These are phyloP conservation scores for Palythoa grandis DNA, from an alignment of 92 coral and sea anemone genomes.

Conservation along the genomic window DNA sequence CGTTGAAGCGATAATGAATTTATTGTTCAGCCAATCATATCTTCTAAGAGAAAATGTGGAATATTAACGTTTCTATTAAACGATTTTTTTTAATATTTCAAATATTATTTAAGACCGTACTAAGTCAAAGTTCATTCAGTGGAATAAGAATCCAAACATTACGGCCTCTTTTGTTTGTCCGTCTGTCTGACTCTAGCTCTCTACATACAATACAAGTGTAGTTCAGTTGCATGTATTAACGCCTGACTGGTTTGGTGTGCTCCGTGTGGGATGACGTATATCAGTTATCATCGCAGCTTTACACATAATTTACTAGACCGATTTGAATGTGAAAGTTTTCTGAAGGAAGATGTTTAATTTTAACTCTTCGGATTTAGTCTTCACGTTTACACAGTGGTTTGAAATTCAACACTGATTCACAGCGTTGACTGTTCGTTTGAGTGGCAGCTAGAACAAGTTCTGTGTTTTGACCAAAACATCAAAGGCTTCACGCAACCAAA, in stretches of 20 bases:
- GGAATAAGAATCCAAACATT: neutral
- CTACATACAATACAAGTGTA: no score
- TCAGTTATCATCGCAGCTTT: neutral
- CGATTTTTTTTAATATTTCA: no score
- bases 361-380: neutral
- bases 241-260: constrained; percentile 26
- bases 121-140: no score
- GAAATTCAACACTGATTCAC: constrained; percentile 3
- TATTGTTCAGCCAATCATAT: no score
- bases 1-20: no score
- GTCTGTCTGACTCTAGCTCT: neutral
- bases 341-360: neutral
- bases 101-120: no score
- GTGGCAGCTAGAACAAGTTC: neutral
- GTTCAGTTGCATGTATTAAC: neutral
- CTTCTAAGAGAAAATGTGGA: no score
- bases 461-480: neutral
- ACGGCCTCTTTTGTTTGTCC: neutral
- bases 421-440: neutral
- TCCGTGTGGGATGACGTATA: constrained; percentile 15
- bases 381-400: neutral
- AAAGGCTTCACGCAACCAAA: constrained; percentile 23
- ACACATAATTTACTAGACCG: constrained; percentile 8
- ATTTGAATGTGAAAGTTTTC: constrained; percentile 33
- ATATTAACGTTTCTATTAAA: no score